Evolutionary conservation across 2,113 vertebrate species (phyloP).

Genomic region (Chloropsis hardwickii): DNA sequence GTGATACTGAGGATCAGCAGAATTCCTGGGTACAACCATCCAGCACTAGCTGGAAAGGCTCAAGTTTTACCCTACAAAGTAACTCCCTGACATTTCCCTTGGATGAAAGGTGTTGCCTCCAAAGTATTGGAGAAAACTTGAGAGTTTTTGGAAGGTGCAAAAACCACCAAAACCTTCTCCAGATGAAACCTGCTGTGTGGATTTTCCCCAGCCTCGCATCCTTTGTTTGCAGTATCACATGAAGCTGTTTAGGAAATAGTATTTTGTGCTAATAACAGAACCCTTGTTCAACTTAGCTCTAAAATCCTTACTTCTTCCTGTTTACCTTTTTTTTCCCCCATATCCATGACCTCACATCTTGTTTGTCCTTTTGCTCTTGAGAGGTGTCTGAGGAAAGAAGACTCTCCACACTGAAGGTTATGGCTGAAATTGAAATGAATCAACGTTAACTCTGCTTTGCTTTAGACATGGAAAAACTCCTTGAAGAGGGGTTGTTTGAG

Average conservation of each 20-base stretch:
- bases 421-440: not conserved
- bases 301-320: not conserved
- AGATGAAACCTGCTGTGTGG: not conserved
- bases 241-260: not conserved
- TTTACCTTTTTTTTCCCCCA: not conserved
- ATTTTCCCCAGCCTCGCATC: not conserved
- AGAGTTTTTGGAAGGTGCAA: not conserved
- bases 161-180: not conserved
- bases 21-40: not conserved
- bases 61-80: rapidly evolving
- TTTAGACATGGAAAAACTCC: not conserved
- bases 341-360: not conserved
- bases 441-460: rapidly evolving
- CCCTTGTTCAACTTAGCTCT: not conserved
- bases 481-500: not conserved
- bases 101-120: not conserved
- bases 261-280: not conserved
- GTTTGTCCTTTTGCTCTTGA: not conserved
- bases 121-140: not conserved
- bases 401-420: not conserved
- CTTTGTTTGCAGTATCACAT: not conserved
- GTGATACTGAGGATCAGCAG: not conserved
- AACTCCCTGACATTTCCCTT: not conserved
- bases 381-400: not conserved
- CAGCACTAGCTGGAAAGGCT: not conserved